Percentiles rank a stretch among this genome's conserved stretches.
Evolutionary conservation across 2,888 invertebrate genomes (phyloP).

Genomic region (Parthenolecanium corni): DNA sequence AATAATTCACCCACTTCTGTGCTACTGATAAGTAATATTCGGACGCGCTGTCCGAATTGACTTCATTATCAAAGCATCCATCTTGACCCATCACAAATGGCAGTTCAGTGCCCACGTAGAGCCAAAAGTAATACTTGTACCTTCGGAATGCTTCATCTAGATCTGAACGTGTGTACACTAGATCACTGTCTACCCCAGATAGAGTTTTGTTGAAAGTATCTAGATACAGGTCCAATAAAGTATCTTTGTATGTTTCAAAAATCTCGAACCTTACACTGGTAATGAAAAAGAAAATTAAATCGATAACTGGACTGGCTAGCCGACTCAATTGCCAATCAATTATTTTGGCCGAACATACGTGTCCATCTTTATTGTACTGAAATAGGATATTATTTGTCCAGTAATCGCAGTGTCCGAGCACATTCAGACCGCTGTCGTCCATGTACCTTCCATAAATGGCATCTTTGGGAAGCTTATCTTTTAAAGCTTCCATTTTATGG

Average conservation of each 20-base stretch:
- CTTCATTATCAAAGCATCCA: too few species aligned
- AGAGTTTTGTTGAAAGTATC: constrained; percentile 22
- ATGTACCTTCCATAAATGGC: neutral
- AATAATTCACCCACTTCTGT: too few species aligned
- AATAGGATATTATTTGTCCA: constrained; percentile 30
- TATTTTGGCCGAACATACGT: constrained; percentile 12
- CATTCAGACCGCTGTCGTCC: neutral
- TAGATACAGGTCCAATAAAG: constrained; percentile 21
- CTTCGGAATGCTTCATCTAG: too few species aligned
- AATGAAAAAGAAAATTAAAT: constrained; percentile 30
- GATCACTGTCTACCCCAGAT: too few species aligned
- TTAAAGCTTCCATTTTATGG: too few species aligned
- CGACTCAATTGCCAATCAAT: constrained; percentile 30
- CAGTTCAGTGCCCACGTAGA: too few species aligned
- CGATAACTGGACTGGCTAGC: constrained; percentile 28
- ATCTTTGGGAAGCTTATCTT: neutral
- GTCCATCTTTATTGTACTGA: constrained; percentile 22
- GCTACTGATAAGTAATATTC: too few species aligned
- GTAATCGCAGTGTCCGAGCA: constrained; percentile 17
- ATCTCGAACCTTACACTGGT: constrained; percentile 26
- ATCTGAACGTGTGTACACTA: too few species aligned
- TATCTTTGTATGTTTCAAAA: constrained; percentile 5
- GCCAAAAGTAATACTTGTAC: too few species aligned
- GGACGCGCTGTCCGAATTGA: too few species aligned
- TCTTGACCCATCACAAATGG: too few species aligned